Base-by-base conservation (phyloP, 2,888 invertebrate genomes). In the Siphonodentalium dalli region DNA sequence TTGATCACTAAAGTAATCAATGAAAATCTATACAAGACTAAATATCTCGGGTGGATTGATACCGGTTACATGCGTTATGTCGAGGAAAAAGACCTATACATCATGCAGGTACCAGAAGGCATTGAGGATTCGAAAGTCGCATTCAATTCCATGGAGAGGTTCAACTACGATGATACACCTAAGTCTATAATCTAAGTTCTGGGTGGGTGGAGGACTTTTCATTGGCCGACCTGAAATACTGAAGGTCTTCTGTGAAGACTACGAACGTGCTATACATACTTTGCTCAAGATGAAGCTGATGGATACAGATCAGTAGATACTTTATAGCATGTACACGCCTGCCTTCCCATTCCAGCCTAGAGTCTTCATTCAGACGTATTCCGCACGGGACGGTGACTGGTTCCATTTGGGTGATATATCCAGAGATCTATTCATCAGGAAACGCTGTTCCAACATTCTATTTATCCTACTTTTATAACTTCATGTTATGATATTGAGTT, bases 21-120 rank as follows among this genome's bases (percentile, higher is more conserved):
- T 26, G 53, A 66, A 23, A 66, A 69, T 38, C 57, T 65, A 24
- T 71, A 66, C 43, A 47, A 56, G 13, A 77, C 75, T 0, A 63
- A 65, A 40, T 74, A 74, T 46, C 52, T 77, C 27, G 63, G 66
- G 9, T 77, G 77, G 77, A 37, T 77, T 21, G 77, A 77, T 39
- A 63, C 75, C 8, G 77, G 77, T 3, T 54, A 72, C n/a, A 76
- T 74, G 41, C 65, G 75, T 11, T 2, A n/a, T n/a, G 46, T 40
- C 3, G 18, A 55, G 9, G 61, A 66, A 15, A 55, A 42, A 2
- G 45, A 58, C 8, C 20, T 34, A 1, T 70, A 69, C 49, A 53
- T 44, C 6, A 33, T 72, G 13, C 26, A 50, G 11, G 37, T 61
- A 1, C 71, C 72, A 7, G 33, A 45, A 8, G 41, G 53, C 18